These are phyloP conservation scores for Microcebus murinus DNA, from an alignment of 2,113 vertebrate species.

Conservation along the genomic window DNA sequence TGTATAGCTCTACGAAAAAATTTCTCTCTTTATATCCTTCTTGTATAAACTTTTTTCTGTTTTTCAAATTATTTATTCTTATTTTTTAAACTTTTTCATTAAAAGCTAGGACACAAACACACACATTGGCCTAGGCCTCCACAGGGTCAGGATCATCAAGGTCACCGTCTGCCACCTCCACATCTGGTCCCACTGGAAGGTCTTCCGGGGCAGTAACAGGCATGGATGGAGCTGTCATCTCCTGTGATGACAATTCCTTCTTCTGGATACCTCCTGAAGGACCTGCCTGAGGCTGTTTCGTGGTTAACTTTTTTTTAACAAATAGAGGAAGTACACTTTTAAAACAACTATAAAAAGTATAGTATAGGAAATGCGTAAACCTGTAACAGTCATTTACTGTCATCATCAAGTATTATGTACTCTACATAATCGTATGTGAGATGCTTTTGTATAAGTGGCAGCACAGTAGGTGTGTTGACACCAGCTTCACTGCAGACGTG, in stretches of 20 bases:
- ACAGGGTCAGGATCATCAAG: background rate
- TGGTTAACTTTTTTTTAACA: background rate
- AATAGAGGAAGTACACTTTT: background rate
- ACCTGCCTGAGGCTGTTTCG: background rate
- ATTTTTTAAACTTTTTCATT: background rate
- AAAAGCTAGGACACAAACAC: background rate
- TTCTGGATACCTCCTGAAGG: background rate
- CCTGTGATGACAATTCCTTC: background rate
- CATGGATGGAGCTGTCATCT: background rate
- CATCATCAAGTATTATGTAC: background rate
- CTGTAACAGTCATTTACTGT: background rate
- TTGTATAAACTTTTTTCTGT: background rate
- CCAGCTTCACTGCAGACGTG: background rate
- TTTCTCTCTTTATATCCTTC: background rate
- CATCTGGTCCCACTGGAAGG: background rate
- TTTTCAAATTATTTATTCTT: no score
- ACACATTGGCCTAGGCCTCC: background rate
- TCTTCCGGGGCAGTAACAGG: background rate
- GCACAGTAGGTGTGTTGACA: no score
- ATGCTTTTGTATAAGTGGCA: background rate
- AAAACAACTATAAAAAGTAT: background rate
- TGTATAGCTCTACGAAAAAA: background rate
- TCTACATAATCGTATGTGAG: background rate
- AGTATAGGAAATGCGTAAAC: background rate
- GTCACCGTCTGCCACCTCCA: background rate